phyloP scores from a whole-genome alignment of 2,113 vertebrate genomes.

The Alethe diademata region DNA sequence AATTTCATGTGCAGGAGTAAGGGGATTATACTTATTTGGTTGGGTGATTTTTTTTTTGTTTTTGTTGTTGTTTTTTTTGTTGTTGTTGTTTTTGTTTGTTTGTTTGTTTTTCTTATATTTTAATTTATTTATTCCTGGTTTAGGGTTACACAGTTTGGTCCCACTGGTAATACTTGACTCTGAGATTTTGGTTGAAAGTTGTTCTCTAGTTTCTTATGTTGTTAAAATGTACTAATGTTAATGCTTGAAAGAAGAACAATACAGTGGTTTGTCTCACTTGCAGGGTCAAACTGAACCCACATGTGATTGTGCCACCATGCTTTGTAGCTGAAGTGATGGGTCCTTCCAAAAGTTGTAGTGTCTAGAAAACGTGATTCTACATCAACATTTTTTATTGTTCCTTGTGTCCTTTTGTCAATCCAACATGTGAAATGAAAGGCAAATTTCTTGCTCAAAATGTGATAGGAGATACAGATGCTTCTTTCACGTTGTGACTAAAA shows the following conservation, averaged over 20 bases:
- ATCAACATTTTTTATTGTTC: not conserved
- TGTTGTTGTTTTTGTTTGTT: too few relatives aligned
- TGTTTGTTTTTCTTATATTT: not conserved
- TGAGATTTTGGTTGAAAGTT: not conserved
- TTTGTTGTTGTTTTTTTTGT: too few relatives aligned
- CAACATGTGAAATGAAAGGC: not conserved
- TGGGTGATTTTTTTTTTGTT: too few relatives aligned
- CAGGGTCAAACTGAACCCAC: not conserved
- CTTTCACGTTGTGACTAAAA: not conserved
- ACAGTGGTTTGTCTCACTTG: not conserved
- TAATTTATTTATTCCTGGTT: not conserved
- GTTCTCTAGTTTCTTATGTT: not conserved
- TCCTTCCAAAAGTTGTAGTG: not conserved
- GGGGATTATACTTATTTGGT: not conserved
- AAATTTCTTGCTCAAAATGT: not conserved
- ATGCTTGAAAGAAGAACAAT: not conserved
- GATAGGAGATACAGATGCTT: not conserved
- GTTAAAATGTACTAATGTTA: not conserved
- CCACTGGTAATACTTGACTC: not conserved
- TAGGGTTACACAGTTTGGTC: not conserved
- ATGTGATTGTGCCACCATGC: rapidly evolving
- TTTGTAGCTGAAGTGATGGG: not conserved
- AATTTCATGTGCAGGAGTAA: not conserved
- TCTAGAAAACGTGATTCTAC: not conserved
- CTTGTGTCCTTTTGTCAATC: not conserved